Evolutionary conservation across 2,888 invertebrate species (phyloP), one percentile per base, ranked within the genome.

Genomic region (Prosapia bicincta): DNA sequence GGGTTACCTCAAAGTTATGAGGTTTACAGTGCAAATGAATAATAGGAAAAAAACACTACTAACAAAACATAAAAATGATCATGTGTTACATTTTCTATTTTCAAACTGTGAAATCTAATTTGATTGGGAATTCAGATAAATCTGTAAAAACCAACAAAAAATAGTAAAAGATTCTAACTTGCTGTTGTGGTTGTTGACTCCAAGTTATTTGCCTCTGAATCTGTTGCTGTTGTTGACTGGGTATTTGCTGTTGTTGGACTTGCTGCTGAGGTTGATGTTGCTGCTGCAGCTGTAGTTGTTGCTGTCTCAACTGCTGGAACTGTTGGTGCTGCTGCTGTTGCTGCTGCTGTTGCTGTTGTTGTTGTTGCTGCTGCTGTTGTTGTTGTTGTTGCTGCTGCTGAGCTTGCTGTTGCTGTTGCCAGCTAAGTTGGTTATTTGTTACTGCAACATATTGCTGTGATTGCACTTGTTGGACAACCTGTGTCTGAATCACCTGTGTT

Each of bases 141-240:
- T n/a, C n/a, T n/a, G n/a, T n/a, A n/a, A n/a, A n/a, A n/a, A n/a
- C n/a, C n/a, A n/a, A n/a, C n/a, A n/a, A n/a, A n/a, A n/a, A n/a
- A n/a, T n/a, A n/a, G n/a, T n/a, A n/a, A n/a, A n/a, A n/a, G n/a
- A 38, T 54, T 20, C 54, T 54, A 0, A 74, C 74, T 69, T 71
- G 73, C 69, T 77, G 76, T 74, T 75, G 75, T 13, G 71, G 43
- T 76, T 80, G 82, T 43, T 78, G 80, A 70, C 69, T 71, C 43
- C 75, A 75, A 1, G 75, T 75, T 24, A 75, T 71, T 87, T 83
- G 82, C 86, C 82, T 79, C 80, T 85, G 85, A 71, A 89, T 86
- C 38, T 87, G 85, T 80, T 89, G 86, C 67, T 85, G 89, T 79
- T 88, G 88, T 78, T 88, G 88, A 20, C 86, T 86, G 75, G 79